Conservation (phyloP, 2,113 vertebrate genomes). For the Lanius ludovicianus region DNA sequence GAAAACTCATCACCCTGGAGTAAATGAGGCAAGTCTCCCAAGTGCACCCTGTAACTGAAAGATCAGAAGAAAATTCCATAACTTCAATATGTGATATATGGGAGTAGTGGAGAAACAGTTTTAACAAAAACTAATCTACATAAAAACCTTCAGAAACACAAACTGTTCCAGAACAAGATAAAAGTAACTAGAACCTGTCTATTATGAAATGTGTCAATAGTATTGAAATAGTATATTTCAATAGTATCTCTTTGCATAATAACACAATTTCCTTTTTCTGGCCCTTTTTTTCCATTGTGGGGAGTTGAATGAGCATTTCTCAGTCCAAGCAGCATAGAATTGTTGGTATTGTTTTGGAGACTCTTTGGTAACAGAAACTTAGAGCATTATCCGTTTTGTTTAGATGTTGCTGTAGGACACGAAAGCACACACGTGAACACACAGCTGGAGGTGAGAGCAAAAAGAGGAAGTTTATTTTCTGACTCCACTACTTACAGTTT, state of each 20-base stretch:
- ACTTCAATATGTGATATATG: rapidly evolving
- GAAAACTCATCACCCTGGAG: not conserved
- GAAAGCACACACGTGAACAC: too few species aligned
- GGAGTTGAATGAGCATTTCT: rapidly evolving
- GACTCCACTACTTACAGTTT: too few species aligned
- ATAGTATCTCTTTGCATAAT: not conserved
- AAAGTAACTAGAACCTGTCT: not conserved
- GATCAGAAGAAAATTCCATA: rapidly evolving
- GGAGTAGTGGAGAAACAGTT: not conserved
- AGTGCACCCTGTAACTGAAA: not conserved
- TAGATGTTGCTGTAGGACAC: too few species aligned
- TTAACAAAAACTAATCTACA: not conserved
- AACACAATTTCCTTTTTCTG: not conserved
- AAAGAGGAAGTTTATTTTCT: too few species aligned
- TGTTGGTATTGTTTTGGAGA: not conserved
- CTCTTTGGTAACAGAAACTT: not conserved
- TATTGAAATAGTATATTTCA: too few species aligned
- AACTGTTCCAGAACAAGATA: not conserved
- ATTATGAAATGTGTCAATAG: not conserved
- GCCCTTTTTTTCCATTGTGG: not conserved
- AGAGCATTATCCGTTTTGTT: not conserved
- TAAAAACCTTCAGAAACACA: not conserved
- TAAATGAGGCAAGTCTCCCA: not conserved
- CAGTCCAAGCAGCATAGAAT: not conserved
- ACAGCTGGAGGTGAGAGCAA: too few species aligned